Conservation (phyloP, 2,888 invertebrate species). For the Ctenicera cuprea region DNA sequence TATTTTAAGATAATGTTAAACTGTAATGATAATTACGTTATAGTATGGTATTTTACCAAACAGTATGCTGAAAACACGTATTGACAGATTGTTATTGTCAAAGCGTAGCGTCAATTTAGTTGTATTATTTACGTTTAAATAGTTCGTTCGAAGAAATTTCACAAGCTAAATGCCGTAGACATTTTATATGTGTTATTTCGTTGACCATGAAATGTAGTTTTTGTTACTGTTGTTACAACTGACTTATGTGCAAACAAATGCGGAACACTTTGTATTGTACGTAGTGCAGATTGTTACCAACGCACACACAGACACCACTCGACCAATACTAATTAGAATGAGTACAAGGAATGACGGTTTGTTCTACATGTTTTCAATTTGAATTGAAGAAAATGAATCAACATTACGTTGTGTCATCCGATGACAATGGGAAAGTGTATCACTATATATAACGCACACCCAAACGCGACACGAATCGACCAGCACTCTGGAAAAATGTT, state of each 20-base stretch:
- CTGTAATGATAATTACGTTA: conserved; percentile 77
- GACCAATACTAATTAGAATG: conserved; percentile 47
- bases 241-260: conserved; percentile 51
- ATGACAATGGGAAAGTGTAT: conserved; percentile 51
- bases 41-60: conserved; percentile 78
- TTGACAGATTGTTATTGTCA: conserved; percentile 48
- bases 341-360: conserved; percentile 35
- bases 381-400: conserved; percentile 3
- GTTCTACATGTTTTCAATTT: conserved; percentile 36
- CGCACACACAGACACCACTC: conserved; percentile 43
- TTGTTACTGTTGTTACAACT: conserved; percentile 50
- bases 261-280: conserved; percentile 50
- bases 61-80: conserved; percentile 51
- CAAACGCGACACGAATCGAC: conserved; percentile 37
- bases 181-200: conserved; percentile 43
- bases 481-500: conserved; percentile 47
- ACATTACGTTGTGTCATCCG: conserved; percentile 7
- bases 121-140: conserved; percentile 28
- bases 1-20: conserved; percentile 69
- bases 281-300: conserved; percentile 49
- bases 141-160: conserved; percentile 29
- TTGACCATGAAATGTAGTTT: conserved; percentile 36
- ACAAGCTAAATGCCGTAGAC: conserved; percentile 30
- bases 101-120: conserved; percentile 37
- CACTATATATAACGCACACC: conserved; percentile 47